phyloP scores from a whole-genome alignment of 2,797 vertebrate species.

The Menidia menidia region DNA sequence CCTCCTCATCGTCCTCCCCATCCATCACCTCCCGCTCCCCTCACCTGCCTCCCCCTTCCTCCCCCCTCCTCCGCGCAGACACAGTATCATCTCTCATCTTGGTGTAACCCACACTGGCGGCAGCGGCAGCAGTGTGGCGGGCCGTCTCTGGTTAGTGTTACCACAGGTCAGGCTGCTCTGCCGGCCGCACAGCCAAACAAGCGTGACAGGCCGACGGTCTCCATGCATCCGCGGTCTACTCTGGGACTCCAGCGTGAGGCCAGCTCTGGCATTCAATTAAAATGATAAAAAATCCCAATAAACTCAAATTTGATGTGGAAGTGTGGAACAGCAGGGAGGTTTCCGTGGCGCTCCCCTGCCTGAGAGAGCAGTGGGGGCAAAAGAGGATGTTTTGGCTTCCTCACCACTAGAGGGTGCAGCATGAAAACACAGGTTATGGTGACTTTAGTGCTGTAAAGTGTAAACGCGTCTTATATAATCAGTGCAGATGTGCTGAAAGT shows the following conservation, averaged over 20 bases:
- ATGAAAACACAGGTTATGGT: neutral
- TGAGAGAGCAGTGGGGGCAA: neutral
- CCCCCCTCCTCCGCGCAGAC: conserved; percentile 22
- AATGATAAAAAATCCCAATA: too few relatives aligned
- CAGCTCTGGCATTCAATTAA: neutral
- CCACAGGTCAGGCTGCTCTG: conserved; percentile 61
- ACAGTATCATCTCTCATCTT: conserved; percentile 74
- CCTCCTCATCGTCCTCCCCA: conserved; percentile 43
- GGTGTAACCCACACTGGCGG: conserved; percentile 73
- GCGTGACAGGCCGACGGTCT: conserved; percentile 1
- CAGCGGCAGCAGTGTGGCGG: conserved; percentile 68
- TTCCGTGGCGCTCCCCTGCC: neutral
- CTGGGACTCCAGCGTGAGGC: neutral
- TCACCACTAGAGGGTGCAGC: conserved; percentile 70
- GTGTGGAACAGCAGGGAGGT: neutral
- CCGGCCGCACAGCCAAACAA: conserved; percentile 1
- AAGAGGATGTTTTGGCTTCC: conserved; percentile 38
- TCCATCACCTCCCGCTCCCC: conserved; percentile 67
- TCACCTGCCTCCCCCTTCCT: conserved; percentile 39
- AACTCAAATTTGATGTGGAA: neutral
- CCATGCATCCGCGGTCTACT: conserved; percentile 3
- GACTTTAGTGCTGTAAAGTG: conserved; percentile 3
- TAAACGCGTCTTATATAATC: conserved; percentile 4
- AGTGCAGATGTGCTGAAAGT: neutral
- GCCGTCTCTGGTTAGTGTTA: conserved; percentile 68